Conservation (phyloP, 2,888 invertebrate genomes). For the Hirtodrosophila trivittata region DNA sequence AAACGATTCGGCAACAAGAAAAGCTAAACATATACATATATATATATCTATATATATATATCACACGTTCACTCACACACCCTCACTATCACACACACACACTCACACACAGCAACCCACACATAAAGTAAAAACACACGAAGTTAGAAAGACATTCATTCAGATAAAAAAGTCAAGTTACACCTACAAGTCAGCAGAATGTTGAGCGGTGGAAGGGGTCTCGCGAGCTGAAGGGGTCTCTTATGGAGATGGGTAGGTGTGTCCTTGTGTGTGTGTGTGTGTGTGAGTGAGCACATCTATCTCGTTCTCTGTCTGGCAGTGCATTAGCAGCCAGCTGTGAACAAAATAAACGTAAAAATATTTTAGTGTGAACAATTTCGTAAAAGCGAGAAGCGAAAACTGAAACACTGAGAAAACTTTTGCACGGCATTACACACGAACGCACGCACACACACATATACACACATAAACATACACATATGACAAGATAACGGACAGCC, state of each 20-base stretch:
- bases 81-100: background rate
- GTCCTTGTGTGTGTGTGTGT: conserved; percentile 2
- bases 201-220: background rate
- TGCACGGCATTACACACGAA: conserved; percentile 47
- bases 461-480: conserved; percentile 12
- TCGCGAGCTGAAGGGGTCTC: too few relatives aligned
- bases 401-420: conserved; percentile 56
- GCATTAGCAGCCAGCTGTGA: conserved; percentile 76
- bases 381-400: conserved; percentile 39
- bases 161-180: conserved; percentile 63
- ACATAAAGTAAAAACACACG: conserved; percentile 6
- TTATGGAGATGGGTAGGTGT: too few relatives aligned
- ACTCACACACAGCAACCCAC: conserved; percentile 8
- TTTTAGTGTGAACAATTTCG: conserved; percentile 72
- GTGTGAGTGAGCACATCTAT: background rate
- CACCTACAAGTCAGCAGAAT: conserved; percentile 41
- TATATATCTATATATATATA: background rate
- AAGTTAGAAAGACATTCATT: conserved; percentile 55
- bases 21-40: background rate
- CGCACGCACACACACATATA: conserved; percentile 33
- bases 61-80: too few relatives aligned
- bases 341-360: conserved; percentile 73
- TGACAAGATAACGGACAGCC: conserved; percentile 49
- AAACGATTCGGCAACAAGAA: conserved; percentile 34
- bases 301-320: conserved; percentile 55